Conservation (phyloP, 2,797 vertebrate genomes). For the Okamejei kenojei region DNA sequence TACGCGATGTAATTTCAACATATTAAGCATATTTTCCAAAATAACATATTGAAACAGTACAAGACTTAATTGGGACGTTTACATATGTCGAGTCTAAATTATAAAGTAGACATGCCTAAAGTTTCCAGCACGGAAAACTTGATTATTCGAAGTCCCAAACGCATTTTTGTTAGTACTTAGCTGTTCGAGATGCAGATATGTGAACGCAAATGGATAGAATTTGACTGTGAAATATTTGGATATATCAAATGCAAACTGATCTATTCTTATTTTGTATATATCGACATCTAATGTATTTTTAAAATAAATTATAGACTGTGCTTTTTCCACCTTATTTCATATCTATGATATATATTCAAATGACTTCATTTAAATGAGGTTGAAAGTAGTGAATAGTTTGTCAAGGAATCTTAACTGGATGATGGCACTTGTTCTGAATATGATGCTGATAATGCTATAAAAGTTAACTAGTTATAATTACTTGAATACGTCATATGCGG, state of each 20-base stretch:
- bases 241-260: background rate
- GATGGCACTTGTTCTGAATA: background rate
- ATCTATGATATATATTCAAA: too few relatives aligned
- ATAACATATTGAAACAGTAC: background rate
- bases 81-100: background rate
- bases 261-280: too few relatives aligned
- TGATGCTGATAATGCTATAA: background rate
- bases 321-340: too few relatives aligned
- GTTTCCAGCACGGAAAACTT: background rate
- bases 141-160: background rate
- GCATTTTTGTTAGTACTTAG: background rate
- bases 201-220: background rate
- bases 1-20: background rate
- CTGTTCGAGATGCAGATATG: too few relatives aligned
- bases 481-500: background rate
- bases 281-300: background rate
- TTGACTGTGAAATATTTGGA: background rate
- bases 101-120: background rate
- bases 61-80: background rate
- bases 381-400: background rate
- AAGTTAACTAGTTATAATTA: background rate
- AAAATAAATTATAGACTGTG: background rate
- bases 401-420: background rate
- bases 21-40: too few relatives aligned
- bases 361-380: too few relatives aligned